A percentile compares a stretch with the other conserved stretches of the same genome.
Conservation (phyloP, 1,140 invertebrate species). For the Apis dorsata region DNA sequence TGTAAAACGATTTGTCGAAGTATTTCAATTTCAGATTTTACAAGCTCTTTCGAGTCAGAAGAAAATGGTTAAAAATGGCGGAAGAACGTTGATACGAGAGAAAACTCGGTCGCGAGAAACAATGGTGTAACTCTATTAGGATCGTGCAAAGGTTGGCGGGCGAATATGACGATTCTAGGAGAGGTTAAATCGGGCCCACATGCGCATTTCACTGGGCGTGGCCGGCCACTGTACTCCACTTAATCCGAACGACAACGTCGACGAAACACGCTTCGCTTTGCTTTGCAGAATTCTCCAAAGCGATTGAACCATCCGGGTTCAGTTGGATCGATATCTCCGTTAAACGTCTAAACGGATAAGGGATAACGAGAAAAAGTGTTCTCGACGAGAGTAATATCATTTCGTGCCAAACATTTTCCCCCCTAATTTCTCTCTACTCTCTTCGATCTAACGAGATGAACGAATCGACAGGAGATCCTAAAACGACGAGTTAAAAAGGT, state of each 20-base stretch:
- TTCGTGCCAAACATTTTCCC: no score
- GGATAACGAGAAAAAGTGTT: no score
- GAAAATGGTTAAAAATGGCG: not conserved
- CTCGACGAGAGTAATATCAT: no score
- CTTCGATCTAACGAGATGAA: not conserved
- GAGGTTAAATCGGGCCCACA: slow-evolving; percentile 43
- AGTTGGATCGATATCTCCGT: slow-evolving; percentile 29
- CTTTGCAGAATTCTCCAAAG: slow-evolving; percentile 20
- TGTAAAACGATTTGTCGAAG: no score
- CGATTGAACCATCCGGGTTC: slow-evolving; percentile 38
- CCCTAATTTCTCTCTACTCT: no score
- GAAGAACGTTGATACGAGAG: not conserved
- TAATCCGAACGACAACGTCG: slow-evolving; percentile 39
- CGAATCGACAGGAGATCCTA: not conserved
- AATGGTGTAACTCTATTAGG: not conserved
- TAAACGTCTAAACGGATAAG: slow-evolving; percentile 9
- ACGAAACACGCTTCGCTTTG: slow-evolving; percentile 2
- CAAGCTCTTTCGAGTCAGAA: not conserved
- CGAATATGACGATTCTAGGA: slow-evolving; percentile 23
- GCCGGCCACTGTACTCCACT: slow-evolving; percentile 32
- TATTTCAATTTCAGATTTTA: not conserved
- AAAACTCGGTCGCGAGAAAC: not conserved
- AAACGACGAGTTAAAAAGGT: slow-evolving; percentile 19
- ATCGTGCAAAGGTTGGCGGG: slow-evolving; percentile 12
- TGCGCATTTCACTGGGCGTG: slow-evolving; percentile 53